phyloP scores from a whole-genome alignment of 2,888 invertebrate species.

The Adelognathus sp. region DNA sequence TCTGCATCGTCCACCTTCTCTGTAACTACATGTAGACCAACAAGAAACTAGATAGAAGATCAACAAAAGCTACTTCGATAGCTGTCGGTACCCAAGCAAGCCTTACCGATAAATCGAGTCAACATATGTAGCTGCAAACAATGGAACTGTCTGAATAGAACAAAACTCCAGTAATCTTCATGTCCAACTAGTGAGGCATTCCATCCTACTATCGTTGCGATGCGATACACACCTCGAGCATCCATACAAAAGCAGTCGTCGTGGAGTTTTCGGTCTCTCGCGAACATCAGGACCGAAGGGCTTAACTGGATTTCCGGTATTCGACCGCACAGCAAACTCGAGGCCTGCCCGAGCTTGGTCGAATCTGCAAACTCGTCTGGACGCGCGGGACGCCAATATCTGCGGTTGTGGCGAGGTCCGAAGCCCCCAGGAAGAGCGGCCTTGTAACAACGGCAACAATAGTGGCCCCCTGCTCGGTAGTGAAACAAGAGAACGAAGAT shows the following conservation, averaged over 20 bases:
- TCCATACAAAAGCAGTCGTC: neutral
- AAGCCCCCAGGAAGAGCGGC: constrained; percentile 22
- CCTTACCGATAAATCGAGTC: too few species aligned
- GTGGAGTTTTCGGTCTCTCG: neutral
- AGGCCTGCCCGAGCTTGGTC: neutral
- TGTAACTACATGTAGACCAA: too few species aligned
- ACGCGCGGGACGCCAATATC: constrained; percentile 35
- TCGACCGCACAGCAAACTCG: neutral
- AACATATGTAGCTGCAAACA: too few species aligned
- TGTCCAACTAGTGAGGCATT: too few species aligned
- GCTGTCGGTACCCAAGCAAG: too few species aligned
- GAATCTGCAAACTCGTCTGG: neutral
- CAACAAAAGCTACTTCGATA: too few species aligned
- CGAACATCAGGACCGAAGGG: neutral
- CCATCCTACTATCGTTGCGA: too few species aligned
- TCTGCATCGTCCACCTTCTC: too few species aligned
- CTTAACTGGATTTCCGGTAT: constrained; percentile 19
- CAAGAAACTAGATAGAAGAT: too few species aligned
- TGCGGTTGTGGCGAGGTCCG: constrained; percentile 38
- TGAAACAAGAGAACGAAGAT: constrained; percentile 14
- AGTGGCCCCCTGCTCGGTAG: constrained; percentile 10
- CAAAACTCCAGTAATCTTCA: too few species aligned
- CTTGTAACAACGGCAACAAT: constrained; percentile 1
- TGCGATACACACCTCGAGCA: too few species aligned
- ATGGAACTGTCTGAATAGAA: too few species aligned